Base-by-base conservation (phyloP, 2,797 vertebrate species). In the Enteromius anoplus region DNA sequence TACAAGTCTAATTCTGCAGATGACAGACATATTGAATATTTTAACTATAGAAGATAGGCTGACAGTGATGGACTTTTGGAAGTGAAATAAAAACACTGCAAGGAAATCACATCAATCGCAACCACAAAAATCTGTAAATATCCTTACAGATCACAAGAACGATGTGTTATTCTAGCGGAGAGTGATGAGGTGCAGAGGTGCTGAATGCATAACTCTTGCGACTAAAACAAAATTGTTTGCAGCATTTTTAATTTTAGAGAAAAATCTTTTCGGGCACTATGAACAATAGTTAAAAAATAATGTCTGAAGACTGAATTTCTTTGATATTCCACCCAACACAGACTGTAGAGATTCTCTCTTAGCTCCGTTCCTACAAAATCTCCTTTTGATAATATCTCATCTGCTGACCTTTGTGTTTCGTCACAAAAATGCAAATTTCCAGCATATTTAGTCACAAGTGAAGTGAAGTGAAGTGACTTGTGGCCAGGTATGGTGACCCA, bases 1-100 rank as follows among this genome's bases (percentile, higher is more conserved):
- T 92, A 88, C 87, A 93, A 93, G 88, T 93, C 89, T 89, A 91
- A 94, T 93, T 83, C 91, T 91, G 89, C 87, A 92, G 89, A 92
- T 92, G 2, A 5, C 75, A 84, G 12, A 70, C 76, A 68, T 84
- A 85, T 85, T 78, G 81, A 89, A 85, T 83, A 40, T 68, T 87
- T 58, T 37, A 68, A 68, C 11, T 23, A n/a, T 68, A 42, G 40
- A 69, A 23, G 40, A 5, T 23, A 14, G 66, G 5, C 3, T 23
- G 11, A 69, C 15, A 17, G 5, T 15, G 12, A n/a, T 15, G 21
- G 66, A 23, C 66, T 21, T 45, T 40, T 68, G 34, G 19, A 40
- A 68, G 34, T 12, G 21, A 68, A 68, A 21, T n/a, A 12, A 51
- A 53, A 42, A 10, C 5, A 37, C 34, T 68, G 34, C 66, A 58